These are phyloP conservation scores for Tiliacea aurago DNA, from an alignment of 2,888 invertebrate species.

Conservation along the genomic window DNA sequence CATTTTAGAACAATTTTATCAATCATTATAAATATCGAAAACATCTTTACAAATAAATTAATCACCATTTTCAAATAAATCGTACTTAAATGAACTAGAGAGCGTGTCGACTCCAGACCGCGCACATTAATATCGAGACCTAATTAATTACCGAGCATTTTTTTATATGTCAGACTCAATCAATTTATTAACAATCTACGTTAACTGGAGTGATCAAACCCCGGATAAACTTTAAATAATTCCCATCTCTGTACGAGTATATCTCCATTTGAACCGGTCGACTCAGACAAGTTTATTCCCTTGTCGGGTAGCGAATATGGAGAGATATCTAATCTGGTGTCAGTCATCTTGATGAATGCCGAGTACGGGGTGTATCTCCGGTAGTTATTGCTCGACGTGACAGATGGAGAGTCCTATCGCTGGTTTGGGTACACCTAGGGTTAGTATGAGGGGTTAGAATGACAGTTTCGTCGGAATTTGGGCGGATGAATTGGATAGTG, in stretches of 20 bases:
- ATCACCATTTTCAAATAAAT: neutral
- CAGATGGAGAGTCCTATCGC: slow-evolving; percentile 55
- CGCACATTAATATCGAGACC: neutral
- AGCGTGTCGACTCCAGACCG: neutral
- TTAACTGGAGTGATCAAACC: neutral
- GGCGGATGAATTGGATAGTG: neutral
- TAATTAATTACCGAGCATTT: neutral
- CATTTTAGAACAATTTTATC: neutral
- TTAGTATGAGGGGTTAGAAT: slow-evolving; percentile 4
- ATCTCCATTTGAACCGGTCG: slow-evolving; percentile 30
- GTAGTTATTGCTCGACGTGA: slow-evolving; percentile 59
- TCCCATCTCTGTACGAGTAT: neutral
- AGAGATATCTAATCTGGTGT: slow-evolving; percentile 58
- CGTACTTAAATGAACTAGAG: neutral
- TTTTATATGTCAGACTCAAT: neutral
- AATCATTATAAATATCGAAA: neutral
- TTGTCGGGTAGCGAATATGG: slow-evolving; percentile 50
- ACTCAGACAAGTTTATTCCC: slow-evolving; percentile 56
- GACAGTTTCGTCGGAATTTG: slow-evolving; percentile 3
- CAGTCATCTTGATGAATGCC: slow-evolving; percentile 60
- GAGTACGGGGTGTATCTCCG: slow-evolving; percentile 53
- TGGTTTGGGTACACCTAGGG: slow-evolving; percentile 33
- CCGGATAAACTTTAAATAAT: slow-evolving; percentile 14
- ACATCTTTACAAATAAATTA: neutral
- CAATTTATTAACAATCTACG: neutral